These are phyloP conservation scores for Lagopus leucura DNA, from an alignment of 2,113 vertebrate species.

Conservation along the genomic window DNA sequence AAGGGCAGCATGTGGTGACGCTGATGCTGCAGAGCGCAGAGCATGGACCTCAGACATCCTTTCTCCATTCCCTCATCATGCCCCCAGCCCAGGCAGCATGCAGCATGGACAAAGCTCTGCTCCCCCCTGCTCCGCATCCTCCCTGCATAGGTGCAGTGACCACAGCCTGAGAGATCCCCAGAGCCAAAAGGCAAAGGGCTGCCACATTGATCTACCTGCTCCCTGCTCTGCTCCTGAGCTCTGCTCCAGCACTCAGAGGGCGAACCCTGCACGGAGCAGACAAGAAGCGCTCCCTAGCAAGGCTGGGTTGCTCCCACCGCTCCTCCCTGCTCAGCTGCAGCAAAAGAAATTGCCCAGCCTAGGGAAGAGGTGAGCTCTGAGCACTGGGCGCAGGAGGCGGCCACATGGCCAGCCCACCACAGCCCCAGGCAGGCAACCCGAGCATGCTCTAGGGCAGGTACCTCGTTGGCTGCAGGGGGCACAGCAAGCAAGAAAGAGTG, in stretches of 20 bases:
- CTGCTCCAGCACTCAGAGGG: not conserved
- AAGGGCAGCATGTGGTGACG: not conserved
- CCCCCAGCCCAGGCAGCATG: not conserved
- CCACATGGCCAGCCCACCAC: not conserved
- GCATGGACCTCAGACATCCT: not conserved
- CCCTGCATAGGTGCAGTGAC: accelerated
- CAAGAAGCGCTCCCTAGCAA: accelerated
- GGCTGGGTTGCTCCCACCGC: not conserved
- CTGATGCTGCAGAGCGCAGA: not conserved
- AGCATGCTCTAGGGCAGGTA: conserved; percentile 71
- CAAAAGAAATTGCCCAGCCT: not conserved
- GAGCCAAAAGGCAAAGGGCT: not conserved
- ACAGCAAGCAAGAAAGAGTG: conserved; percentile 72
- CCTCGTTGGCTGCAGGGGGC: conserved; percentile 79
- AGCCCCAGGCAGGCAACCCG: not conserved
- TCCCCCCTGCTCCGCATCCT: not conserved
- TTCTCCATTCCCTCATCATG: not conserved
- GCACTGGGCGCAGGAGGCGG: not conserved
- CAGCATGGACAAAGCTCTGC: not conserved
- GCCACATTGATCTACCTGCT: accelerated
- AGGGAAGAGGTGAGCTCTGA: not conserved
- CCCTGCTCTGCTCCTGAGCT: not conserved
- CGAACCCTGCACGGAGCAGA: not conserved
- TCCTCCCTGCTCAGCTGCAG: not conserved
- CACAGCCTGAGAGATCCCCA: not conserved